phyloP scores from a whole-genome alignment of 1,140 invertebrate species.

The Phymastichus coffea region DNA sequence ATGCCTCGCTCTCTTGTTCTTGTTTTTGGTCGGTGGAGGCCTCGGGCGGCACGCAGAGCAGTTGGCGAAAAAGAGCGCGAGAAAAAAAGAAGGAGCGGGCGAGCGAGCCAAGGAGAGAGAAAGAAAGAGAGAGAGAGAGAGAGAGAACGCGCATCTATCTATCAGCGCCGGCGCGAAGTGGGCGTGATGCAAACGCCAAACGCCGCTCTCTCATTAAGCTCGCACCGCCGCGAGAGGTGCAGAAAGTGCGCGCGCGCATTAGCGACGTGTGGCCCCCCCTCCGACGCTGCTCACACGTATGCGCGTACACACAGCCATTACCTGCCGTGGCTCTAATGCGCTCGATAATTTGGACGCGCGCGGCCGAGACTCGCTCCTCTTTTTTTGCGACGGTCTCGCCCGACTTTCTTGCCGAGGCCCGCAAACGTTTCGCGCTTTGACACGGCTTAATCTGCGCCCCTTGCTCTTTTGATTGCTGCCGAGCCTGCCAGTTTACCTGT shows the following conservation, averaged over 20 bases:
- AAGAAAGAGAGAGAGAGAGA: slow-evolving; percentile 31
- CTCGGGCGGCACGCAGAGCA: slow-evolving; percentile 10
- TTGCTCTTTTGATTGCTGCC: no score
- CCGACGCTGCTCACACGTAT: background rate
- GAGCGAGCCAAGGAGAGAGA: background rate
- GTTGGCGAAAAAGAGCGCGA: background rate
- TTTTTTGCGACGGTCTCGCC: no score
- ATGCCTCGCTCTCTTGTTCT: slow-evolving; percentile 36
- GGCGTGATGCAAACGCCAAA: slow-evolving; percentile 56
- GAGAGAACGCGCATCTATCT: slow-evolving; percentile 53
- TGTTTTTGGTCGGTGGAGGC: background rate
- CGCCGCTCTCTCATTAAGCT: slow-evolving; percentile 58
- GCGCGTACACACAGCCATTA: no score
- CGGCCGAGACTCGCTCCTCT: no score
- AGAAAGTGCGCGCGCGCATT: slow-evolving; percentile 1
- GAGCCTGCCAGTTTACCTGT: no score
- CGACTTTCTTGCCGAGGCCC: no score
- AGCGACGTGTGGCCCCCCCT: background rate
- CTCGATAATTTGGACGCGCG: no score
- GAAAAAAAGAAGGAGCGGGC: slow-evolving; percentile 14
- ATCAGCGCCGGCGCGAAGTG: slow-evolving; percentile 59
- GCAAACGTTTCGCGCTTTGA: no score
- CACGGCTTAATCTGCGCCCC: no score
- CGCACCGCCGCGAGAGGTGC: slow-evolving; percentile 41
- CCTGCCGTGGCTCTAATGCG: no score